phyloP scores from a whole-genome alignment of 2,113 vertebrate genomes.

The Hemichromis elongatus region DNA sequence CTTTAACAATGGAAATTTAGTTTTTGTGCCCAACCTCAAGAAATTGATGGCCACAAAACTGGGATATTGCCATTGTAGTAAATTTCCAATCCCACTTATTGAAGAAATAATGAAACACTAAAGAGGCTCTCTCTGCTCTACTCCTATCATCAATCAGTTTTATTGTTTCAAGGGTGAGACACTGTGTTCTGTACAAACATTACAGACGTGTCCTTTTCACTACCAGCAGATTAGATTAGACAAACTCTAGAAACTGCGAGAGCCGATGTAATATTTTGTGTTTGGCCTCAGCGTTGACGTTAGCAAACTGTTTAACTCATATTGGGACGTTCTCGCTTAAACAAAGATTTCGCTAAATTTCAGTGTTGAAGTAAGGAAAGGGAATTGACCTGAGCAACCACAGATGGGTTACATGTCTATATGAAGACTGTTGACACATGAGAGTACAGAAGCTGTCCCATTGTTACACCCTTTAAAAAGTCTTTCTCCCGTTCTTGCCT shows the following conservation, averaged over 20 bases:
- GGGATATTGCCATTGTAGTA: slow-evolving; percentile 41
- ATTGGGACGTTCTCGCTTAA: background rate
- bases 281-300: background rate
- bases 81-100: slow-evolving; percentile 60
- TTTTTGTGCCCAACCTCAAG: slow-evolving; percentile 57
- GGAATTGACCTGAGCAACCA: background rate
- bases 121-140: slow-evolving; percentile 22
- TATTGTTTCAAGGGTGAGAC: slow-evolving; percentile 20
- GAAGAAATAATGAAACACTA: slow-evolving; percentile 46
- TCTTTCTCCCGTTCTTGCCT: background rate
- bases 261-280: background rate
- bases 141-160: slow-evolving; percentile 36
- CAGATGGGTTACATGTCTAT: background rate
- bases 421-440: background rate
- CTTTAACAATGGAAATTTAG: slow-evolving; percentile 67
- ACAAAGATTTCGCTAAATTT: background rate
- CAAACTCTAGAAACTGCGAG: background rate
- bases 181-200: background rate
- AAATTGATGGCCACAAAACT: slow-evolving; percentile 57
- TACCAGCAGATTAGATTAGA: background rate
- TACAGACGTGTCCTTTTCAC: background rate
- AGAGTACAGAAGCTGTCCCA: background rate
- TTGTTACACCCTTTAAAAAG: background rate
- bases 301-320: background rate
- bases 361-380: background rate